Evolutionary conservation across 2,113 vertebrate genomes (phyloP).

Genomic region (Gymnarchus niloticus): DNA sequence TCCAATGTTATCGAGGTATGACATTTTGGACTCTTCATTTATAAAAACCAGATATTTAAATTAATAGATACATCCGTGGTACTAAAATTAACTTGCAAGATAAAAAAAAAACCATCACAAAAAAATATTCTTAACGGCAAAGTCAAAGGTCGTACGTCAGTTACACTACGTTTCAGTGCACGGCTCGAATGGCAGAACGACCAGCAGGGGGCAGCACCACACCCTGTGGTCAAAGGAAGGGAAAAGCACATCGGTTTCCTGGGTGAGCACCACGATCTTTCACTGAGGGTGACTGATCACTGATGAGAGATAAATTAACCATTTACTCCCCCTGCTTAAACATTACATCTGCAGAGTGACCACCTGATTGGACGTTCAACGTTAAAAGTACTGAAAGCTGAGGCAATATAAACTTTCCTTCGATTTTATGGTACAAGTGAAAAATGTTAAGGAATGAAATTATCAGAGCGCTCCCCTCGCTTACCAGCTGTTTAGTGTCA

Average conservation of each 20-base stretch:
- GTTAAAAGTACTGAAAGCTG: background rate
- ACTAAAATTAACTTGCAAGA: background rate
- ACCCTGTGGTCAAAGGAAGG: background rate
- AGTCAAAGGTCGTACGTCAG: background rate
- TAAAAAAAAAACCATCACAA: background rate
- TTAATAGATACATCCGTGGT: background rate
- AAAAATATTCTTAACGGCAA: background rate
- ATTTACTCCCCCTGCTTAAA: background rate
- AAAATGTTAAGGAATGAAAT: too few species aligned
- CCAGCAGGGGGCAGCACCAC: conserved; percentile 9
- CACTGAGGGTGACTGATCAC: conserved; percentile 2
- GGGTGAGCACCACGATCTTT: background rate
- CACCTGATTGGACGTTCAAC: background rate
- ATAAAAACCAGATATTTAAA: background rate
- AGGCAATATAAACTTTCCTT: background rate
- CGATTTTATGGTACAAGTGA: background rate
- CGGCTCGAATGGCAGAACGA: background rate
- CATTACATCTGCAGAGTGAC: background rate
- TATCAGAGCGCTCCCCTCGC: background rate
- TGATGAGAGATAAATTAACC: background rate
- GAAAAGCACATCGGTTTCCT: background rate
- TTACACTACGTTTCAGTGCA: background rate
- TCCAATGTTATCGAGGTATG: background rate
- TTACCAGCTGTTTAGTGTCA: background rate
- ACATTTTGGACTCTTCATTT: background rate